phyloP scores from a whole-genome alignment of 2,888 invertebrate genomes.

The Altica lythri region DNA sequence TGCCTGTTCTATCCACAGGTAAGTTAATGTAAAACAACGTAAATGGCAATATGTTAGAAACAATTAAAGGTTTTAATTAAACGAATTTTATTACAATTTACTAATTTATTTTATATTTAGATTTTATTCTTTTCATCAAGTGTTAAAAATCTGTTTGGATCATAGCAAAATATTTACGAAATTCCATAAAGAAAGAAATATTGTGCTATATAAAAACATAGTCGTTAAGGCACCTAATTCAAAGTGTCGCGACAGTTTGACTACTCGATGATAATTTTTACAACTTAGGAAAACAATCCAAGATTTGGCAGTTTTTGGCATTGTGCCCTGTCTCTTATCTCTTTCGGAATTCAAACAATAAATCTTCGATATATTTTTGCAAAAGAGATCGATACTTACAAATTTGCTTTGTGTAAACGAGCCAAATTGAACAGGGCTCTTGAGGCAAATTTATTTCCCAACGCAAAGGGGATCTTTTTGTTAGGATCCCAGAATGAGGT shows the following conservation, averaged over 20 bases:
- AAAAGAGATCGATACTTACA: conserved; percentile 5
- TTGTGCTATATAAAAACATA: neutral
- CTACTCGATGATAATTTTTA: neutral
- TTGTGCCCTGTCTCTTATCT: conserved; percentile 4
- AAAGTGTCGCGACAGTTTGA: neutral
- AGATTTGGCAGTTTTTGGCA: conserved; percentile 7
- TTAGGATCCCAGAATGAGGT: neutral
- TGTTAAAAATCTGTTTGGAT: too few species aligned
- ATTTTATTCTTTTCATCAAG: too few species aligned
- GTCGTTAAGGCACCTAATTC: neutral
- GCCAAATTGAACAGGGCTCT: conserved; percentile 1
- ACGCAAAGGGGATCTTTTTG: neutral
- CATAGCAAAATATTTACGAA: too few species aligned
- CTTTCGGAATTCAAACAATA: conserved; percentile 1
- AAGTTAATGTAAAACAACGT: too few species aligned
- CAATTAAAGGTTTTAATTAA: too few species aligned
- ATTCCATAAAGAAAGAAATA: too few species aligned
- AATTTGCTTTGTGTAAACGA: conserved; percentile 11
- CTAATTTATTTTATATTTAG: too few species aligned
- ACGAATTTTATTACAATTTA: too few species aligned
- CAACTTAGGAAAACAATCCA: neutral
- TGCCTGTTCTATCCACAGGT: too few species aligned
- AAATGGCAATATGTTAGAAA: too few species aligned
- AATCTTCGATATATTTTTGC: conserved; percentile 1
- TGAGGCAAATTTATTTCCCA: neutral